Evolutionary conservation across 2,113 vertebrate genomes (phyloP).

Genomic region (Corythaixoides concolor): DNA sequence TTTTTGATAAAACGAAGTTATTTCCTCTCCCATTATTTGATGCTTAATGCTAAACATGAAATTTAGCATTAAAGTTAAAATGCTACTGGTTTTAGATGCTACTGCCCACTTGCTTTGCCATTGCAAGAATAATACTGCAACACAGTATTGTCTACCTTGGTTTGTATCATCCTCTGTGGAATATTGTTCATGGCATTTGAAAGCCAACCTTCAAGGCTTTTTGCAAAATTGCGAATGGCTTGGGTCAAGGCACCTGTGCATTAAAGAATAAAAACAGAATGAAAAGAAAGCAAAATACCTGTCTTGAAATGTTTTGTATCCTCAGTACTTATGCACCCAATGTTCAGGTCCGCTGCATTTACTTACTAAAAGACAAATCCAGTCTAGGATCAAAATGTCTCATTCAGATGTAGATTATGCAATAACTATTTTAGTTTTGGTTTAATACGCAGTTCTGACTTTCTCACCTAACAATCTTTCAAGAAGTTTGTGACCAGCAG

Average conservation of each 20-base stretch:
- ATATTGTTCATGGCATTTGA: conserved; percentile 97
- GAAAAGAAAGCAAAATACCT: conserved; percentile 34
- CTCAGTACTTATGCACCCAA: background rate
- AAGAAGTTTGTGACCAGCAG: background rate
- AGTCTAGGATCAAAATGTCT: background rate
- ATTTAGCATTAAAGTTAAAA: background rate
- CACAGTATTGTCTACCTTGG: conserved; percentile 84
- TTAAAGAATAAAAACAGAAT: conserved; percentile 68
- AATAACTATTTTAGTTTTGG: background rate
- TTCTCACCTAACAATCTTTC: background rate
- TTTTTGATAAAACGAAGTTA: conserved; percentile 19
- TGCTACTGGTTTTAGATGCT: background rate
- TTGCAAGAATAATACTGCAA: background rate
- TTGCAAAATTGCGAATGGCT: conserved; percentile 99
- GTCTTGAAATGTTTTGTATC: background rate
- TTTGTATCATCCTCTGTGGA: conserved; percentile 97
- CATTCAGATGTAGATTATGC: background rate
- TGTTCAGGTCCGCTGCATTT: background rate
- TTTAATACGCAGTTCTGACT: background rate
- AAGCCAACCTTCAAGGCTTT: conserved; percentile 99
- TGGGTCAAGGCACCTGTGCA: conserved; percentile 96
- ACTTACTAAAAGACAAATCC: background rate
- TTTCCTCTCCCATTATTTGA: background rate
- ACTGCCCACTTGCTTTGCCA: background rate
- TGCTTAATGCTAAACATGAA: background rate